Evolutionary conservation across 2,888 invertebrate species (phyloP).

Genomic region (Listrodromus nycthemerus): DNA sequence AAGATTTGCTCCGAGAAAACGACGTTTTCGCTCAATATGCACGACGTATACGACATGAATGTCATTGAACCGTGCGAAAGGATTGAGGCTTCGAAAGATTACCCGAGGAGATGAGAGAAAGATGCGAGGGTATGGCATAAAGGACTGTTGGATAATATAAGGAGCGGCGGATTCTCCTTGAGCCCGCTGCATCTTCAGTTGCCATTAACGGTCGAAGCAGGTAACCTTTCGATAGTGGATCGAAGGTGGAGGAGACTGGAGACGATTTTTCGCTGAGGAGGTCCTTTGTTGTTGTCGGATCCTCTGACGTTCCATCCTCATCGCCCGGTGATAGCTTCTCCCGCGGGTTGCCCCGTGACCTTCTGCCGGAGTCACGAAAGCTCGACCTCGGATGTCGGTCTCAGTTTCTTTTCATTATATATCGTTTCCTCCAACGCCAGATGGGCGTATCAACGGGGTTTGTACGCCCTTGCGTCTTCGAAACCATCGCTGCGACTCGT

Average conservation of each 20-base stretch:
- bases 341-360: constrained; percentile 52
- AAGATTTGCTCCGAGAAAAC: too few species aligned
- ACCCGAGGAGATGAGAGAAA: constrained; percentile 42
- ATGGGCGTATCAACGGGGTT: constrained; percentile 2
- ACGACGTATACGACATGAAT: constrained; percentile 26
- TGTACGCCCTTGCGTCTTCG: constrained; percentile 4
- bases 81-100: constrained; percentile 27
- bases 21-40: not conserved
- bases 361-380: constrained; percentile 42
- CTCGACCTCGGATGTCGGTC: constrained; percentile 46
- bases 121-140: constrained; percentile 11
- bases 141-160: constrained; percentile 32
- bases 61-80: constrained; percentile 37
- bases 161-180: constrained; percentile 26
- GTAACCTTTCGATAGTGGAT: constrained; percentile 60
- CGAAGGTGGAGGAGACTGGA: constrained; percentile 45
- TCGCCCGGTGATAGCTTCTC: constrained; percentile 27
- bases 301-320: constrained; percentile 45
- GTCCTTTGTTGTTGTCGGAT: constrained; percentile 49
- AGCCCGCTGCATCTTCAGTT: constrained; percentile 36
- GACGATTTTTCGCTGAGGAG: constrained; percentile 33
- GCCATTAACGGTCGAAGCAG: constrained; percentile 55
- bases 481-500: not conserved
- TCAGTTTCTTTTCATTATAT: constrained; percentile 13
- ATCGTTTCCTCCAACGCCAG: not conserved